Evolutionary conservation across 2,797 vertebrate species (phyloP), one percentile per base, ranked within the genome.

Genomic region (Chrosomus eos): DNA sequence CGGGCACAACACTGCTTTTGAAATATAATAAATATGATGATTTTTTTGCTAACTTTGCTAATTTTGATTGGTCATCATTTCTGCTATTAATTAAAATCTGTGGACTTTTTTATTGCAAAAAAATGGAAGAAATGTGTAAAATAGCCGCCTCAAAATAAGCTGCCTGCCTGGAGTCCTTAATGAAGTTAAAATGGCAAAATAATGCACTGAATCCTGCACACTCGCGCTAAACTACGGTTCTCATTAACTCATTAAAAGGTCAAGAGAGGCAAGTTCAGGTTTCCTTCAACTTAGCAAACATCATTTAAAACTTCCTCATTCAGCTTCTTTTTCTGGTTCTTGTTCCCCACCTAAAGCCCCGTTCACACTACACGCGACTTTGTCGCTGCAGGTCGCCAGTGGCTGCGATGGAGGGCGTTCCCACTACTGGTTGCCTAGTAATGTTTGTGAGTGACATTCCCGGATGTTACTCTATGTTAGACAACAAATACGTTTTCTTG

Each of bases 331-430:
- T 23, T 90, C 90, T 88, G 87, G 88, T 89, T 92, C 77, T 58
- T 88, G 88, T 88, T 91, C 90, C 91, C 31, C 40, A 68, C 88
- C 88, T 88, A 87, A n/a, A n/a, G n/a, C n/a, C n/a, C n/a, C n/a
- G n/a, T n/a, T n/a, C n/a, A n/a, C n/a, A n/a, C n/a, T n/a, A n/a
- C n/a, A n/a, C n/a, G n/a, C n/a, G n/a, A n/a, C n/a, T n/a, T n/a
- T n/a, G n/a, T n/a, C n/a, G n/a, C n/a, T n/a, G n/a, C n/a, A n/a
- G n/a, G n/a, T n/a, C n/a, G n/a, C n/a, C n/a, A n/a, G n/a, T n/a
- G n/a, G n/a, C n/a, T n/a, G n/a, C n/a, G n/a, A n/a, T n/a, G n/a
- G n/a, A n/a, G n/a, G n/a, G n/a, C n/a, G n/a, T n/a, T n/a, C n/a
- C n/a, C n/a, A n/a, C n/a, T n/a, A n/a, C n/a, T n/a, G n/a, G n/a